These are phyloP conservation scores for Aplodontia rufa DNA, from an alignment of 2,113 vertebrate genomes.

Conservation along the genomic window DNA sequence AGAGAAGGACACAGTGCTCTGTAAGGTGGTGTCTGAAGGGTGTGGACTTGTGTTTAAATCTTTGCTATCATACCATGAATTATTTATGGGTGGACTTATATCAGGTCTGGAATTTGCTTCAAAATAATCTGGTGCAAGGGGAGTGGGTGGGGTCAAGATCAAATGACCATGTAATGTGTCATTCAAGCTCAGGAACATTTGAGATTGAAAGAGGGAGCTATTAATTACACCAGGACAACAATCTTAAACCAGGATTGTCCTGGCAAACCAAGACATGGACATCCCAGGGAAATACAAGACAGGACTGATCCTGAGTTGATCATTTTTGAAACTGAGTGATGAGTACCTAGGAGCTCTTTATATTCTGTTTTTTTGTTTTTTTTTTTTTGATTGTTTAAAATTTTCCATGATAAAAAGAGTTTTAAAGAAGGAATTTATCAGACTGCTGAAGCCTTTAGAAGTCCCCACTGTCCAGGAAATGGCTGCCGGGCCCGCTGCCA, in stretches of 20 bases:
- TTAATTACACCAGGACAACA: not conserved
- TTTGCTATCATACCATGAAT: not conserved
- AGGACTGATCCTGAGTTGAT: not conserved
- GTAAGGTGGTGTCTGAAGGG: not conserved
- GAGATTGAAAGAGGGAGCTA: not conserved
- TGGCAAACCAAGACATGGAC: not conserved
- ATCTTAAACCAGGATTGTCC: not conserved
- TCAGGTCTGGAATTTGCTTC: constrained; percentile 37
- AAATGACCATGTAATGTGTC: not conserved
- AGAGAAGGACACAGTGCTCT: not conserved
- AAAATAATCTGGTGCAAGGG: not conserved
- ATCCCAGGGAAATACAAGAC: not conserved
- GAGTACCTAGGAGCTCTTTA: not conserved
- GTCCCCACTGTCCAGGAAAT: not conserved
- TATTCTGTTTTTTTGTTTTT: not conserved
- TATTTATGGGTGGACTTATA: not conserved
- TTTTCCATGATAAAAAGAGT: not conserved
- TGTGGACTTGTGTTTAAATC: not conserved
- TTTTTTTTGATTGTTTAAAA: constrained; percentile 42
- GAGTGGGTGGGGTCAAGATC: not conserved
- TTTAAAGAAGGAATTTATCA: not conserved
- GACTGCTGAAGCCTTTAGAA: not conserved
- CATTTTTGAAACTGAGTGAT: constrained; percentile 5
- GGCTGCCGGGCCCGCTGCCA: not conserved
- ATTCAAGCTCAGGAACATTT: not conserved